phyloP scores from a whole-genome alignment of 2,113 vertebrate genomes.

The Charina bottae region DNA sequence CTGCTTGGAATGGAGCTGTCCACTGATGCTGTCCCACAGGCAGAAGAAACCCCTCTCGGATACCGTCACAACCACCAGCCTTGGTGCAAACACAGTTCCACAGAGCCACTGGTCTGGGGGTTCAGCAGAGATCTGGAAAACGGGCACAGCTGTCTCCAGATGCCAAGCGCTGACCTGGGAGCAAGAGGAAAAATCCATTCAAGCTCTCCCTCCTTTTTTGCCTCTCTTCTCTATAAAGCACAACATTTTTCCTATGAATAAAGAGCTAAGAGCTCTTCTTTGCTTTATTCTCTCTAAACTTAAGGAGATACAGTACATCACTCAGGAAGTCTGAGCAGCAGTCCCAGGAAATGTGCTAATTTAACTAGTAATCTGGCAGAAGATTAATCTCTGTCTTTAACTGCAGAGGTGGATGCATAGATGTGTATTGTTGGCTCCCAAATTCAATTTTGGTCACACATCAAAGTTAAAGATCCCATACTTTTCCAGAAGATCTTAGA shows the following conservation, averaged over 20 bases:
- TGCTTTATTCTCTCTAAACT: neutral
- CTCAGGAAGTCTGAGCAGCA: neutral
- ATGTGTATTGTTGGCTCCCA: neutral
- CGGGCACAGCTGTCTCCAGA: slow-evolving; percentile 69
- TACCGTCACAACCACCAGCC: slow-evolving; percentile 62
- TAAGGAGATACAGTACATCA: neutral
- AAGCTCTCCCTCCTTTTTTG: neutral
- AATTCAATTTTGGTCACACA: neutral
- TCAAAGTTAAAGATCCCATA: neutral
- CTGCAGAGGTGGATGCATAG: neutral
- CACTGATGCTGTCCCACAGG: slow-evolving; percentile 51
- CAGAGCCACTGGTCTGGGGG: slow-evolving; percentile 55
- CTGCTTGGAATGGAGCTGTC: slow-evolving; percentile 37
- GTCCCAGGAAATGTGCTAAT: neutral
- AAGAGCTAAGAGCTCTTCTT: neutral
- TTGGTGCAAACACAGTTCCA: slow-evolving; percentile 47
- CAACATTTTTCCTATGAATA: neutral
- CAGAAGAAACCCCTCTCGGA: slow-evolving; percentile 58
- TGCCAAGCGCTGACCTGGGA: slow-evolving; percentile 76
- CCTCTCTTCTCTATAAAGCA: neutral
- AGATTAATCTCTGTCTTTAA: neutral
- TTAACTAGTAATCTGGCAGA: neutral
- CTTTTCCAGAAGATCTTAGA: neutral
- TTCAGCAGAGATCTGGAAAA: slow-evolving; percentile 53
- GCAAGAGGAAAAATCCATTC: neutral